Base-by-base conservation (phyloP, 2,888 invertebrate species). In the Plusia festucae region DNA sequence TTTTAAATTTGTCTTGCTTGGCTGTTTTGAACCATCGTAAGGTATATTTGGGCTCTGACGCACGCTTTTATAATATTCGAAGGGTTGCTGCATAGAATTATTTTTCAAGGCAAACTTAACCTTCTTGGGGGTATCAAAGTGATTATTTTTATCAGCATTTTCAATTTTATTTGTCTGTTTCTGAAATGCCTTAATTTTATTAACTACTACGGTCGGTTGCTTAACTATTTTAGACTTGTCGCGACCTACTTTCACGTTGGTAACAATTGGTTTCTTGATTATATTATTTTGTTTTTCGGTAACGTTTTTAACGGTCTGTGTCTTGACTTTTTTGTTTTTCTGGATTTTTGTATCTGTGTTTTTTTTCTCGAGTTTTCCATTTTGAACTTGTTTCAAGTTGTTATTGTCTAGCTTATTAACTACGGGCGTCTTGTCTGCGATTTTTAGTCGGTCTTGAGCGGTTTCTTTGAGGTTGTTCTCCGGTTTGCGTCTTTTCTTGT, bases 11-110 rank as follows among this genome's bases (percentile, higher is more conserved):
- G 98, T 97, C 78, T 97, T 97, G 0, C 86, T 85, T 0, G 98
- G 98, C 78, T 95, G 96, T 62, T 96, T 97, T 18, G 94, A 94
- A 0, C 97, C 96, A 85, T 98, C 97, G 74, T 95, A 98, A 0
- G 98, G 98, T 72, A 98, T 96, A 8, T 95, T 96, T 0, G 98
- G 98, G 49, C 97, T 97, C 58, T 96, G 96, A 53, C 95, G 91
- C 0, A 98, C 95, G 81, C 97, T 97, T 34, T 96, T 95, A 18
- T 96, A 95, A 78, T 98, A 98, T 73, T 98, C 98, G 2, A 96
- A 94, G 0, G 97, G 96, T 30, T 96, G 96, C 85, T 98, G 98
- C 71, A 96, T 96, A 2, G 95, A 96, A 83, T 98, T 98, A 70
- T 96, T 95, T 75, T 96, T 96, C 0, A 97, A 91, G 16, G 96